phyloP scores from a whole-genome alignment of 2,113 vertebrate species.

The Sander lucioperca region DNA sequence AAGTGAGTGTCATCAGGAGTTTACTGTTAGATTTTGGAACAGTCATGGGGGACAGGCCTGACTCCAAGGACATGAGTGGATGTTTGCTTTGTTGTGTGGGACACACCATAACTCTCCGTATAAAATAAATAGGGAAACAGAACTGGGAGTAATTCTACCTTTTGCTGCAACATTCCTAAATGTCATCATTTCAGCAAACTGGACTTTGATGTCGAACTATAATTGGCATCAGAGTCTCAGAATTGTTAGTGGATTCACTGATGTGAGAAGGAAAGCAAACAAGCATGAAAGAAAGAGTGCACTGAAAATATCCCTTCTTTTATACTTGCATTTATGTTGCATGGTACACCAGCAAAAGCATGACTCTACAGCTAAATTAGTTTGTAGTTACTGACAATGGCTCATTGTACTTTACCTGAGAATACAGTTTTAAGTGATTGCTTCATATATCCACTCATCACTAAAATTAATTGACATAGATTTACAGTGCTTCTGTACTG shows the following conservation, averaged over 20 bases:
- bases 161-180: constrained; percentile 23
- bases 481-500: neutral
- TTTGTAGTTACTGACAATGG: neutral
- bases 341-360: neutral
- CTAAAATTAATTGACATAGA: neutral
- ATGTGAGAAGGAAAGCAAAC: constrained; percentile 16
- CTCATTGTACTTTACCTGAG: neutral
- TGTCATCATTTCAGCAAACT: constrained; percentile 24
- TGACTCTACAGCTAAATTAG: neutral
- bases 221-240: neutral
- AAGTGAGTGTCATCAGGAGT: constrained; percentile 44
- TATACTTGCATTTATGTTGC: neutral
- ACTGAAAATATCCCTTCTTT: neutral
- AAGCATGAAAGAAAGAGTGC: neutral
- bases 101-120: constrained; percentile 5
- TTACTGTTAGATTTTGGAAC: constrained; percentile 31
- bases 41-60: neutral
- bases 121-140: neutral
- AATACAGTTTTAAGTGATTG: neutral
- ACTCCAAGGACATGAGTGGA: constrained; percentile 25
- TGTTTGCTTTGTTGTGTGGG: constrained; percentile 15
- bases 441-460: neutral
- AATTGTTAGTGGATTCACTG: constrained; percentile 3
- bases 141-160: constrained; percentile 1
- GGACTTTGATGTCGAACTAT: constrained; percentile 26